Evolutionary conservation across 2,113 vertebrate genomes (phyloP).

Genomic region (Microtus montanus): DNA sequence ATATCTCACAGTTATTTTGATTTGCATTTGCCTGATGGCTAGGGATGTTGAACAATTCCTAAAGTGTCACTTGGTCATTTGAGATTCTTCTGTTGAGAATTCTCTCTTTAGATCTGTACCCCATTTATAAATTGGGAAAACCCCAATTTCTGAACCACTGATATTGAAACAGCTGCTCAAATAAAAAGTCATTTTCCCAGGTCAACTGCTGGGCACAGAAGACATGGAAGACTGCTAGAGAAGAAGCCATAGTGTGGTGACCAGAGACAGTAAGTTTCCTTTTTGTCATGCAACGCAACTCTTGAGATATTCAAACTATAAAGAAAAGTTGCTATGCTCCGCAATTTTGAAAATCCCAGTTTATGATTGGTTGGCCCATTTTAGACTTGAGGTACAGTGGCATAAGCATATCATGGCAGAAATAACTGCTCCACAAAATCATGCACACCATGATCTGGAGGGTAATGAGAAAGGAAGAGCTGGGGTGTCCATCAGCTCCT

Average conservation of each 20-base stretch:
- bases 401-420: neutral
- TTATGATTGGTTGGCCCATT: neutral
- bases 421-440: neutral
- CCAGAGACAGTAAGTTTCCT: neutral
- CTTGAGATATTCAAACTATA: neutral
- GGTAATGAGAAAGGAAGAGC: neutral
- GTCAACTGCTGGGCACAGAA: neutral
- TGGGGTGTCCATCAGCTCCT: too few species aligned
- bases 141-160: neutral
- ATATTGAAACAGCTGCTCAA: constrained; percentile 1
- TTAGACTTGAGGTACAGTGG: neutral
- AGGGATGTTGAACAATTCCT: too few species aligned
- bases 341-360: neutral
- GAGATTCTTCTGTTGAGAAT: too few species aligned
- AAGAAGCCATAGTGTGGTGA: neutral
- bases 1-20: too few species aligned
- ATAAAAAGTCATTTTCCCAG: neutral
- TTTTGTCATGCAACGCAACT: neutral
- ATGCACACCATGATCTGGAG: neutral
- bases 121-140: neutral
- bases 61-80: too few species aligned
- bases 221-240: neutral
- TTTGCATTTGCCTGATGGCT: too few species aligned
- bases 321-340: neutral
- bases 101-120: too few species aligned